Base-by-base conservation (phyloP, 2,888 invertebrate genomes). In the Ptilodon capucinus region DNA sequence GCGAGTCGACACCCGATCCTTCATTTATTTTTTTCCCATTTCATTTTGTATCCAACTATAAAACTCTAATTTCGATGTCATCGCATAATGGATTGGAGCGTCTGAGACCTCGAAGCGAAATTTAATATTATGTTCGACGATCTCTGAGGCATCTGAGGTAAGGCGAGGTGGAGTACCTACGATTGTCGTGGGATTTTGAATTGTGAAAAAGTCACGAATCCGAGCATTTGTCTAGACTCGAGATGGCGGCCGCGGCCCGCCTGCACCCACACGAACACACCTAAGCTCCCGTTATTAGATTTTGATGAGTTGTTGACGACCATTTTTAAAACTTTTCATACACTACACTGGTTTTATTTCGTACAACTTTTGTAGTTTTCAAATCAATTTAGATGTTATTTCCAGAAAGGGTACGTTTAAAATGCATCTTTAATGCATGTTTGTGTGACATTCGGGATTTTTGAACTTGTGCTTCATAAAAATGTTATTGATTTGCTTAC, bases 141-240 rank as follows among this genome's bases (percentile, higher is more conserved):
- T 78, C 74, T 73, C 71, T 38, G 53, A n/a, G n/a, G n/a, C n/a
- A n/a, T n/a, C n/a, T n/a, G 59, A 78, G 77, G 74, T 75, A 73
- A 66, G 71, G 67, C 57, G 48, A 64, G 68, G 68, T 64, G 55
- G 48, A 58, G 71, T 75, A 74, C n/a, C n/a, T n/a, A n/a, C 74
- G 72, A 85, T 87, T 84, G 83, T 82, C 83, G 81, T 81, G 79
- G 84, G 80, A 84, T 77, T 72, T 78, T 71, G 80, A 80, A 84
- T 81, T 75, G 82, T 74, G 81, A 78, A 84, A 84, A 86, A 89
- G 89, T 86, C 88, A 85, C 87, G 86, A 78, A 78, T 78, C 76
- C 70, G 60, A 70, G 66, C 74, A 74, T 78, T 82, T 85, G 89
- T 89, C 89, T 88, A 89, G 88, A 88, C 88, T 53, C 71, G 75